A percentile compares a stretch with the other conserved stretches of the same genome.
Conservation (phyloP, 1,140 invertebrate genomes). For the Steinernema feltiae region DNA sequence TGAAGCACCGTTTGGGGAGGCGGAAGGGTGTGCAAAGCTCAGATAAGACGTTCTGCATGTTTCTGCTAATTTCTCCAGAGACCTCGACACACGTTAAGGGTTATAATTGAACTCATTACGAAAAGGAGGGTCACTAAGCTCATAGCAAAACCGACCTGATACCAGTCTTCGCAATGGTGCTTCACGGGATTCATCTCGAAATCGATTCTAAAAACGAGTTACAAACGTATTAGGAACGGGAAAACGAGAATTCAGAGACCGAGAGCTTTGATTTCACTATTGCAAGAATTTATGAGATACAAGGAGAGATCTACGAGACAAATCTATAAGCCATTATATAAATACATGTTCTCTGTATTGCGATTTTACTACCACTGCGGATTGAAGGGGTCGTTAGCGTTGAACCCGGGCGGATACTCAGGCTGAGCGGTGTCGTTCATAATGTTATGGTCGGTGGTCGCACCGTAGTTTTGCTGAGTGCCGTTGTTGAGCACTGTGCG, state of each 20-base stretch:
- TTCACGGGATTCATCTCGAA: neutral
- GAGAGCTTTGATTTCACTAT: neutral
- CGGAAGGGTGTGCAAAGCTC: neutral
- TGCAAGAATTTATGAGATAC: constrained; percentile 8
- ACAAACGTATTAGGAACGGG: neutral
- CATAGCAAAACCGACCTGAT: neutral
- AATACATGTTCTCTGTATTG: constrained; percentile 28
- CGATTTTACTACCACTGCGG: constrained; percentile 47
- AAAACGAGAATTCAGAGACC: too few species aligned
- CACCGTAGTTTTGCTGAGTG: constrained; percentile 30
- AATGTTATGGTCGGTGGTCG: constrained; percentile 25
- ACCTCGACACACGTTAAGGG: neutral
- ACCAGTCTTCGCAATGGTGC: constrained; percentile 8
- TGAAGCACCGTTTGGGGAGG: neutral
- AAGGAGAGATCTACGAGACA: constrained; percentile 14
- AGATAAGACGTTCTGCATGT: neutral
- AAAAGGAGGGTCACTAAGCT: neutral
- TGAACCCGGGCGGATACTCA: constrained; percentile 30
- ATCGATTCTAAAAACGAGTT: neutral
- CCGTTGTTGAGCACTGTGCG: constrained; percentile 4
- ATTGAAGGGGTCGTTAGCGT: constrained; percentile 47
- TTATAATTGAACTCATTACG: neutral
- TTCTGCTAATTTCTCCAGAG: constrained; percentile 10
- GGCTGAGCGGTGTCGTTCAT: constrained; percentile 27
- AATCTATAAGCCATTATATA: neutral